Base-by-base conservation (phyloP, 2,888 invertebrate species). In the Dilophus febrilis region DNA sequence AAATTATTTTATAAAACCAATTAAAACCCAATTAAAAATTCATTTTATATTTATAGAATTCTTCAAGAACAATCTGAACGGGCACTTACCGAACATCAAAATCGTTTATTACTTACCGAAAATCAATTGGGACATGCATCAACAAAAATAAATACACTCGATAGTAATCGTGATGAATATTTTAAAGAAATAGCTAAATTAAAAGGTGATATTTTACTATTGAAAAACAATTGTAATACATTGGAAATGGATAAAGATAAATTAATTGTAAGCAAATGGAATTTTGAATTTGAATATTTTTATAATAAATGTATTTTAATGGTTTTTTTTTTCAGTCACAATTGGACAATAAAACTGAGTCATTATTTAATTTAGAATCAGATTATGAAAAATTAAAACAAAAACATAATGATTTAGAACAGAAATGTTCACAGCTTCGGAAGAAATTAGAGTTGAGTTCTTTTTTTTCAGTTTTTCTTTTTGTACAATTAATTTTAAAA, bases 61-160 rank as follows among this genome's bases (percentile, higher is more conserved):
- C 64, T 82, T 37, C 81, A 84, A 51, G 71, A 80, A 50, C 81
- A 84, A 65, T 78, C 80, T 4, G 83, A 84, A 57, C 71, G 75
- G 50, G 72, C 77, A 34, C 65, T 79, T 43, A 66, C 68, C 40
- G 79, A 81, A 47, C 66, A 74, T 41, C 81, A 82, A 56, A 70
- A 68, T 53, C 77, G 80, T 57, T 56, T 82, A 29, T 52, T 71
- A 31, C 66, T 70, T 46, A 59, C 71, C 11, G 79, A 81, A 55
- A 70, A 68, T 19, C 75, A 81, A 55, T 56, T 79, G 10, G 68
- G 68, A 45, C 57, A 68, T 41, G 67, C 74, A 8, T 69, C 72
- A 54, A 71, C 72, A 38, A 71, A 67, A 26, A 64, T 71, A 44
- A 67, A 65, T 43, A 54, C 58, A 35, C 55, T 77, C 45, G 74